Base-by-base conservation (phyloP, 2,797 vertebrate species). In the Lutjanus campechanus region DNA sequence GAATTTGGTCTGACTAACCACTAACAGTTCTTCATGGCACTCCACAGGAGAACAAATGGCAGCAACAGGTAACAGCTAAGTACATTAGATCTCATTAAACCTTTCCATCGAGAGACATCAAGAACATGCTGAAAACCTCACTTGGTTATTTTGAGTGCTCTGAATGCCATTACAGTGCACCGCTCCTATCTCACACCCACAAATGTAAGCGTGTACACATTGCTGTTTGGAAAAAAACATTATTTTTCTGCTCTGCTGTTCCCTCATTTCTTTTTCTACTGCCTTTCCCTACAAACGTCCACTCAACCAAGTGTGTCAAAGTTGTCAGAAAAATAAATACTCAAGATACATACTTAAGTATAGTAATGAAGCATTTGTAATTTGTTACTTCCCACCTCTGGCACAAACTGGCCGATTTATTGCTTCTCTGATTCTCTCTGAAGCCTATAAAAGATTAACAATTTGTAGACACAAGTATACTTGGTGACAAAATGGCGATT, bases 81-180 rank as follows among this genome's bases (percentile, higher is more conserved):
- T 68, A 40, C 78, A 72, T 72, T 72, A 71, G 44, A 58, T 53
- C 70, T 78, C 54, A 87, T 89, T 83, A 84, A 88, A 76, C 49
- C 67, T 76, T 63, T 69, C 76, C 53, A 60, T 9, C 16, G 56
- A 84, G 78, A 73, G 53, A 58, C 20, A 51, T 47, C 2, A 59
- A 76, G 64, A 85, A 89, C 80, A 71, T n/a, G n/a, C 61, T 62
- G 46, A 51, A 75, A 75, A 70, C 49, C 58, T 49, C 4, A 13
- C 75, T 58, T 41, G 61, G 68, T 60, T 88, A 77, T 84, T 88
- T 81, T 72, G 41, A 84, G 77, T 46, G 43, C 74, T 65, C 51
- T 29, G 46, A 66, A 69, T 79, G 56, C 22, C 58, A 44, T 76
- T 81, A 74, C 3, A 65, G 55, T 56, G 61, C 10, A 12, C 54